Base-by-base conservation (phyloP, 2,888 invertebrate species). In the Acanthosepion lycidas region DNA sequence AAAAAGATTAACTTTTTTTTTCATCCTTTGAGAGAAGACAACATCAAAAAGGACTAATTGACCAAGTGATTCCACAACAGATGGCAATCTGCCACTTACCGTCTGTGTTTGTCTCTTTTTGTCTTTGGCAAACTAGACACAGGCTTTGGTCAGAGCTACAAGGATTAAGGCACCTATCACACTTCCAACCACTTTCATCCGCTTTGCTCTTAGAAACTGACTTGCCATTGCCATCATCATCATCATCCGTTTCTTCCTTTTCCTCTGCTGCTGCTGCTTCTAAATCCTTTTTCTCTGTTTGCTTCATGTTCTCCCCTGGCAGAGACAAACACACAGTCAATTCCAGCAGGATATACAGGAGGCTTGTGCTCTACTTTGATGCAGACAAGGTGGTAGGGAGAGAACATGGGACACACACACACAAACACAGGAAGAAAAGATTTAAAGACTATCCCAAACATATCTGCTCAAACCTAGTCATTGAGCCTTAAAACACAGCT, bases 111-210 rank as follows among this genome's bases (percentile, higher is more conserved):
- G n/a, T 78, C n/a, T 28, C n/a, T 9, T 96, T 97, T 4, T 97
- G 95, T 20, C 97, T 95, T 95, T 96, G 96, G 96, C 97, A 97
- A 0, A 97, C 97, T 15, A 96, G 95, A 96, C 97, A 97, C 55
- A 96, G 96, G n/a, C 94, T 95, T 23, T 95, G 95, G 1, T 96
- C 95, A 15, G 95, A 92, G 78, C 96, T 96, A 95, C 97, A 97
- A 91, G 95, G 95, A 12, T 97, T 95, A 95, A 97, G 95, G 94
- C 97, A 97, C 0, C 95, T 95, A 91, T 96, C 96, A 96, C 97
- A 97, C 20, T 96, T 96, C 97, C 97, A 97, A 26, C 95, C 94
- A 15, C 96, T 96, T 93, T 95, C 91, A 23, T 59, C 55, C 23
- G 55, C 5, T 59, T 78, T 18, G n/a, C 78, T n/a, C n/a, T 78